phyloP scores from a whole-genome alignment of 2,113 vertebrate genomes.

The Pavo muticus region DNA sequence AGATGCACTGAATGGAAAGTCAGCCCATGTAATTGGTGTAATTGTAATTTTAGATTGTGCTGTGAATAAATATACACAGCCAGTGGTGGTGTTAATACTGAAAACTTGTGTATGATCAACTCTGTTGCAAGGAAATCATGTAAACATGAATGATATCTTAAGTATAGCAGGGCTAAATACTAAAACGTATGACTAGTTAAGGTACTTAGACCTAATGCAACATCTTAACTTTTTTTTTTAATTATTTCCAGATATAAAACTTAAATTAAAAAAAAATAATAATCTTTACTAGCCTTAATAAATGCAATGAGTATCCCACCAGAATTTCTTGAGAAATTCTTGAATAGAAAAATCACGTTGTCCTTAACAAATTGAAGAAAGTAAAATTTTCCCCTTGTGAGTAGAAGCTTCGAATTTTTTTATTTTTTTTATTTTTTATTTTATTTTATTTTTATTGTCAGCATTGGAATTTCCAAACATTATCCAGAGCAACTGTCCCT shows the following conservation, averaged over 20 bases:
- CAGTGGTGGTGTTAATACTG: background rate
- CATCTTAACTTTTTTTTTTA: background rate
- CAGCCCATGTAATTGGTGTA: background rate
- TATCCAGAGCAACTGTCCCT: background rate
- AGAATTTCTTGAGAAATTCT: background rate
- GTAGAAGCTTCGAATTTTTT: background rate
- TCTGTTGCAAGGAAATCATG: background rate
- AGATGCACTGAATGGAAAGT: background rate
- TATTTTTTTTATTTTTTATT: too few relatives aligned
- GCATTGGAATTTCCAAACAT: background rate
- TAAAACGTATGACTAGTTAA: background rate
- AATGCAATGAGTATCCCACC: background rate
- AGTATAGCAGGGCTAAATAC: background rate
- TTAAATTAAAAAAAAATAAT: accelerated
- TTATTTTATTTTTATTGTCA: background rate
- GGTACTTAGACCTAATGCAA: background rate
- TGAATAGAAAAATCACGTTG: background rate
- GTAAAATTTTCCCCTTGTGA: background rate
- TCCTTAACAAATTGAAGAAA: background rate
- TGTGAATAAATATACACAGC: background rate
- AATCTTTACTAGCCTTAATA: background rate
- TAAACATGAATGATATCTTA: background rate
- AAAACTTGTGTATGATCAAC: background rate
- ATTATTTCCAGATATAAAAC: background rate
- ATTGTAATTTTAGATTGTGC: background rate